Evolutionary conservation across 2,113 vertebrate species (phyloP).

Genomic region (Eira barbara): DNA sequence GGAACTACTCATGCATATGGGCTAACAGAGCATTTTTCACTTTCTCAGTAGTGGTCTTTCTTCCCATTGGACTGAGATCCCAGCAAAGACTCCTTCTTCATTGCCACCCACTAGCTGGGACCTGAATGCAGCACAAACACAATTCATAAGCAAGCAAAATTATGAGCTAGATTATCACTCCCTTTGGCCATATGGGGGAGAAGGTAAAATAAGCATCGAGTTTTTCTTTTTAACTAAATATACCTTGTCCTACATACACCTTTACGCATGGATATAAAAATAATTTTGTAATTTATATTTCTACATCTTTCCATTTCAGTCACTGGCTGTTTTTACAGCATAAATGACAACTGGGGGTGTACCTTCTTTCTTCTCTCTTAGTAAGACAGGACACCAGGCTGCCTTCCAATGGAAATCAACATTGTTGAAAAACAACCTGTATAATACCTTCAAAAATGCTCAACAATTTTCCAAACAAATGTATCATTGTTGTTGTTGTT

Average conservation of each 20-base stretch:
- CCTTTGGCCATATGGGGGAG: conserved; percentile 30
- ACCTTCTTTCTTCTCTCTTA: background rate
- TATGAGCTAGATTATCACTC: conserved; percentile 33
- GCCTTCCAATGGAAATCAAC: background rate
- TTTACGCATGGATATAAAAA: conserved; percentile 53
- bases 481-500: background rate
- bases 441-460: conserved; percentile 13
- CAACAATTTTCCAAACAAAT: conserved; percentile 12
- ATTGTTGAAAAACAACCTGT: background rate
- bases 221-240: conserved; percentile 62
- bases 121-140: conserved; percentile 41
- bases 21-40: conserved; percentile 42
- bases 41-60: conserved; percentile 52
- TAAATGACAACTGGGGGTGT: conserved; percentile 29
- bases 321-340: conserved; percentile 12
- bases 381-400: conserved; percentile 10
- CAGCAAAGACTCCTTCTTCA: conserved; percentile 36
- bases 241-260: conserved; percentile 53
- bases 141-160: conserved; percentile 51
- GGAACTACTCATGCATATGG: background rate
- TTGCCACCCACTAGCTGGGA: conserved; percentile 20
- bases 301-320: conserved; percentile 26
- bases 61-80: conserved; percentile 25
- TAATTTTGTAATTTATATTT: conserved; percentile 60
- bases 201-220: conserved; percentile 51